phyloP scores from a whole-genome alignment of 1,140 invertebrate species.

The Scaptomyza montana region DNA sequence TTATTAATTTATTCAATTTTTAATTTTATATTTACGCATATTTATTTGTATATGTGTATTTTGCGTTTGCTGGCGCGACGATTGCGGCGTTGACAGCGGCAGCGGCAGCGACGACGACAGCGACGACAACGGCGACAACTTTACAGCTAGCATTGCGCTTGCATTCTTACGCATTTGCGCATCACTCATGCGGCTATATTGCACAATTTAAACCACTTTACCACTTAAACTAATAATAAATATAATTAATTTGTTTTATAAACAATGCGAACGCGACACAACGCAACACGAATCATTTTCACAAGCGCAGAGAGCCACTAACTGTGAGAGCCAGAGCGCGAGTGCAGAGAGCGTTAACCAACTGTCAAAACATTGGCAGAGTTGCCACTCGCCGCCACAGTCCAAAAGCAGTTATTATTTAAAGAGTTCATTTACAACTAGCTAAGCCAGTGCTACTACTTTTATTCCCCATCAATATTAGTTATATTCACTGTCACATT shows the following conservation, averaged over 20 bases:
- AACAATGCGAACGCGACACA: slow-evolving; percentile 48
- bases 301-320: slow-evolving; percentile 37
- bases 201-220: slow-evolving; percentile 46
- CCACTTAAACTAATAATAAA: slow-evolving; percentile 41
- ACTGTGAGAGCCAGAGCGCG: slow-evolving; percentile 24
- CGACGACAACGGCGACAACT: slow-evolving; percentile 15
- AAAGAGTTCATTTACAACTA: slow-evolving; percentile 6
- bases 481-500: not conserved
- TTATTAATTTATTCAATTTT: slow-evolving; percentile 26
- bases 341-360: slow-evolving; percentile 39
- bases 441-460: not conserved
- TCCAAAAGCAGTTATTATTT: slow-evolving; percentile 33
- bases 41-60: slow-evolving; percentile 16
- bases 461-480: not conserved
- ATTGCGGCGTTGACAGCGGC: slow-evolving; percentile 39
- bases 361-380: slow-evolving; percentile 54
- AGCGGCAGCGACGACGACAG: slow-evolving; percentile 18
- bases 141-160: slow-evolving; percentile 30
- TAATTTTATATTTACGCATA: slow-evolving; percentile 29
- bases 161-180: slow-evolving; percentile 12
- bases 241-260: slow-evolving; percentile 57
- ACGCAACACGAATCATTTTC: slow-evolving; percentile 52
- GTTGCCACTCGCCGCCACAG: slow-evolving; percentile 29
- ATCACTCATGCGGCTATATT: slow-evolving; percentile 22
- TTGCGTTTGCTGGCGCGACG: slow-evolving; percentile 36